Conservation (phyloP, 2,888 invertebrate species). For the Agriotes lineatus region DNA sequence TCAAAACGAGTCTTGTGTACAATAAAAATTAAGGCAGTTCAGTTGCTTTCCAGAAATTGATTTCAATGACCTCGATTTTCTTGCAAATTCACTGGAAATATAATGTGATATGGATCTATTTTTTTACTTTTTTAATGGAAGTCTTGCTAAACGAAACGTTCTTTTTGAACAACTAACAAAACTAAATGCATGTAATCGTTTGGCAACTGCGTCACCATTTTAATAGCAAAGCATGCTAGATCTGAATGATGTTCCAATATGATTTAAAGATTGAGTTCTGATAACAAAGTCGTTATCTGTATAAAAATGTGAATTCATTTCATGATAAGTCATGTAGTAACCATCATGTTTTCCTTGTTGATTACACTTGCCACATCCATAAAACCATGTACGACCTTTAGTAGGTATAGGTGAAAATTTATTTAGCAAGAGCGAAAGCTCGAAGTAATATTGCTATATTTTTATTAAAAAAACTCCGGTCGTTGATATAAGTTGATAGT, state of each 20-base stretch:
- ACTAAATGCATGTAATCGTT: neutral
- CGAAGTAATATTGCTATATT: neutral
- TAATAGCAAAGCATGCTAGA: neutral
- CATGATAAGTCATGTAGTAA: neutral
- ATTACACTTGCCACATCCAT: neutral
- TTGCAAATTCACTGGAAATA: neutral
- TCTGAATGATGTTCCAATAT: neutral
- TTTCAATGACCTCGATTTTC: conserved; percentile 39
- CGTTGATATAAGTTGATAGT: neutral
- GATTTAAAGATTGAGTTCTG: neutral
- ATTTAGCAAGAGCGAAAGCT: neutral
- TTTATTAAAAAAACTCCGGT: no score
- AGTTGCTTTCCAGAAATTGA: conserved; percentile 44
- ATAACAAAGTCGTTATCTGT: neutral
- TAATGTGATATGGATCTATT: no score
- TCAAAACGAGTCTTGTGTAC: conserved; percentile 42
- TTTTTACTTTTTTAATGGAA: neutral
- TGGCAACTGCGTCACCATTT: neutral
- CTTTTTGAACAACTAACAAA: neutral
- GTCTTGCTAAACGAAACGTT: neutral
- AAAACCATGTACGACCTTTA: conserved; percentile 2
- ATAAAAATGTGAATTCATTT: neutral
- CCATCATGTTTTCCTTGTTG: neutral
- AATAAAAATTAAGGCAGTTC: conserved; percentile 46
- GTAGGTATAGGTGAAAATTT: neutral